Evolutionary conservation across 1,140 invertebrate species (phyloP), one percentile per base, ranked within the genome.

Genomic region (Colletes gigas): DNA sequence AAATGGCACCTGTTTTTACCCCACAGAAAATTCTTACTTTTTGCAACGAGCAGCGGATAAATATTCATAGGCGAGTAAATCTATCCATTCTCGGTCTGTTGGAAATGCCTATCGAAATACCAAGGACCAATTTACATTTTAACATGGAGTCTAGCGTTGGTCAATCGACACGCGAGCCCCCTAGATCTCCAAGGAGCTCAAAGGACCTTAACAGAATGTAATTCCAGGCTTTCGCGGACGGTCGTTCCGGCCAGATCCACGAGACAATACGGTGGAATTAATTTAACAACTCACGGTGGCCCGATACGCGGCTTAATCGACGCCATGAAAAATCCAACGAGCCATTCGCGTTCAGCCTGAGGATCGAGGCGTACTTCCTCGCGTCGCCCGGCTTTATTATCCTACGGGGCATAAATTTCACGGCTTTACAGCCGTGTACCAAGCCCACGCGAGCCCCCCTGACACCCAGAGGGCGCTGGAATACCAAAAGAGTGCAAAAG

Each of bases 311-410:
- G 21, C 65, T 67, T 72, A 39, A 55, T 72, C 68, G 68, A 63
- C 68, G 59, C 19, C 50, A 39, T 65, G 59, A 65, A 47, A 72
- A 78, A 71, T 55, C 77, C 50, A 72, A 44, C 77, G 55, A 54
- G n/a, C 67, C 47, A 63, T 78, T 72, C 39, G 19, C 39, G n/a
- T 21, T 66, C 73, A 7, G 10, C 21, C n/a, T 1, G n/a, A 8
- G 19, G 19, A 59, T 50, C 39, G 21, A 55, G 12, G n/a, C 39
- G 39, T 17, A 21, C 44, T 17, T 60, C 59, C 21, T 19, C n/a
- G 5, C 41, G 71, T 67, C 78, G 44, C 39, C 30, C 65, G 55
- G 60, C 73, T 85, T 85, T 85, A 85, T 85, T 85, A 82, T 81
- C 73, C 69, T 57, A 50, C 44, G n/a, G 62, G 67, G 63, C 71